Evolutionary conservation across 2,888 invertebrate species (phyloP).

Genomic region (Pseudococcus jackbeardsleyi): DNA sequence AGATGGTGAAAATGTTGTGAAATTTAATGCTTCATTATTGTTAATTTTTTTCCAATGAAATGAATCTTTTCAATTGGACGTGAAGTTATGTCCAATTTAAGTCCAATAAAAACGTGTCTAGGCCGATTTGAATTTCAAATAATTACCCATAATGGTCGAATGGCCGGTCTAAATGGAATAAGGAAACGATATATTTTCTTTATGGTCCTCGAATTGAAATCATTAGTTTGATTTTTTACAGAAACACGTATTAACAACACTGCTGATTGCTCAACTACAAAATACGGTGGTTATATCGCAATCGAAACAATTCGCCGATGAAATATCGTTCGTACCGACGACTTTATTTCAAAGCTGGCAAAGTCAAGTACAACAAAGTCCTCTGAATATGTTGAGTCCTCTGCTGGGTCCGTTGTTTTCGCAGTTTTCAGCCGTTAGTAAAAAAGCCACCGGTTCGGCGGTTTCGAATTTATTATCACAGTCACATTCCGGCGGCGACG

Average conservation of each 20-base stretch:
- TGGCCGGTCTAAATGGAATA: neutral
- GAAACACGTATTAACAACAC: constrained; percentile 30
- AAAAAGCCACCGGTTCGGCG: neutral
- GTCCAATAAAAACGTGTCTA: neutral
- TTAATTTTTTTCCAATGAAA: neutral
- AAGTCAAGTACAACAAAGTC: neutral
- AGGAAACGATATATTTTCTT: constrained; percentile 5
- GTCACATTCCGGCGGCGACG: neutral
- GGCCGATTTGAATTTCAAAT: constrained; percentile 4
- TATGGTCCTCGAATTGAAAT: neutral
- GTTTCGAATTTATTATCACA: neutral
- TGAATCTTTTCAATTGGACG: neutral
- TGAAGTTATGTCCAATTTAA: neutral
- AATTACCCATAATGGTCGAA: neutral
- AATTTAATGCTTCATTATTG: constrained; percentile 39
- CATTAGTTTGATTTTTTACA: neutral
- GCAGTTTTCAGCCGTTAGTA: neutral
- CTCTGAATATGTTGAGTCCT: neutral
- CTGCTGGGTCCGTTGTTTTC: neutral
- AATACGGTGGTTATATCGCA: neutral
- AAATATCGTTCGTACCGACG: neutral
- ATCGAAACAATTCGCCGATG: constrained; percentile 32
- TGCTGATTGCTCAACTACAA: constrained; percentile 35
- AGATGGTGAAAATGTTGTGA: neutral
- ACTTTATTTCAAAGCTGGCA: constrained; percentile 38